Evolutionary conservation across 2,888 invertebrate species (phyloP).

Genomic region (Stenodema calcarata): DNA sequence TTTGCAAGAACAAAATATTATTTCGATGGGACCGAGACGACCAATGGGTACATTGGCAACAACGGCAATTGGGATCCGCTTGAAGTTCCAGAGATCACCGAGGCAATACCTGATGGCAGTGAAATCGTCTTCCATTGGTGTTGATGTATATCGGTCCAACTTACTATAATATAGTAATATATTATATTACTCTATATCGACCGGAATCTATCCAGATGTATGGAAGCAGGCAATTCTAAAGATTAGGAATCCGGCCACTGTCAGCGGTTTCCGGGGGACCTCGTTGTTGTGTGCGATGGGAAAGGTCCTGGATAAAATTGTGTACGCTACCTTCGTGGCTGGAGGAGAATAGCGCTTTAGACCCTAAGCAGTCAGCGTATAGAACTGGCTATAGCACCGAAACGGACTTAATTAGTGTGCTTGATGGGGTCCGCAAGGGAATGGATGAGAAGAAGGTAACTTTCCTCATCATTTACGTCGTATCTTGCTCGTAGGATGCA

Average conservation of each 20-base stretch:
- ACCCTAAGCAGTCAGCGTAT: background rate
- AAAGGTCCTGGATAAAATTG: background rate
- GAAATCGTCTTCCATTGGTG: background rate
- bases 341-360: background rate
- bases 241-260: background rate
- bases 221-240: conserved; percentile 1
- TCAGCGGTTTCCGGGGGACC: background rate
- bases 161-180: background rate
- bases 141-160: background rate
- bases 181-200: background rate
- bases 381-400: conserved; percentile 1
- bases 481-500: background rate
- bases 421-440: background rate
- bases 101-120: background rate
- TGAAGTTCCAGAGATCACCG: background rate
- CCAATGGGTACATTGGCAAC: background rate
- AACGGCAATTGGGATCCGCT: background rate
- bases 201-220: background rate
- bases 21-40: background rate
- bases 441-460: background rate
- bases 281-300: background rate
- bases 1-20: background rate
- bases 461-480: background rate
- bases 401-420: background rate
- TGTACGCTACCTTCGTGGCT: background rate